Conservation (phyloP, 2,113 vertebrate species). For the Bagarius yarrelli region DNA sequence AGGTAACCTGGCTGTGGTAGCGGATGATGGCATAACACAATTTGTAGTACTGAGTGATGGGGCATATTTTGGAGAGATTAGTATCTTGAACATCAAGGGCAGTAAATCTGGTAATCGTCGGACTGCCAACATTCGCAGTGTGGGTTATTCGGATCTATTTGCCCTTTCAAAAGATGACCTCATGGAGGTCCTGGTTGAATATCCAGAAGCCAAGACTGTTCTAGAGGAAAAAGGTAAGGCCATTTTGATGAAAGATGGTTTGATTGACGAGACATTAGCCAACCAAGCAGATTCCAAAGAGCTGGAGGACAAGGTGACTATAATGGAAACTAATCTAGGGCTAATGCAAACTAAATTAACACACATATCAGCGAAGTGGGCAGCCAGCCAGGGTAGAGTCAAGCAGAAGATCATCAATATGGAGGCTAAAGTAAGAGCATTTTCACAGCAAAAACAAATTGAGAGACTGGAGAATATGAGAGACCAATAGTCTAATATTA, state of each 20-base stretch:
- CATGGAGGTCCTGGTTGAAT: conserved; percentile 85
- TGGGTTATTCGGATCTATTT: conserved; percentile 85
- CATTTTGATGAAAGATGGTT: conserved; percentile 84
- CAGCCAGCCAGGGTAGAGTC: conserved; percentile 76
- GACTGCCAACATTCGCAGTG: conserved; percentile 84
- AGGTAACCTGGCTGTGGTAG: conserved; percentile 82
- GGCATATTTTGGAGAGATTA: conserved; percentile 87
- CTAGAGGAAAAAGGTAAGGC: conserved; percentile 85
- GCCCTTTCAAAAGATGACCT: conserved; percentile 87
- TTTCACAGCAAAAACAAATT: conserved; percentile 56
- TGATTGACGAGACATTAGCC: conserved; percentile 79
- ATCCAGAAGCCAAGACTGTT: conserved; percentile 83
- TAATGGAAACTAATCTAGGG: conserved; percentile 76
- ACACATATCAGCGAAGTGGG: conserved; percentile 76
- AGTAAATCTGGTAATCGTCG: conserved; percentile 85
- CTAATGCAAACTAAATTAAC: conserved; percentile 77
- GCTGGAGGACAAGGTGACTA: conserved; percentile 79
- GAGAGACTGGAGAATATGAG: conserved; percentile 55
- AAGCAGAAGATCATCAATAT: conserved; percentile 84
- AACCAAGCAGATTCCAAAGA: conserved; percentile 77
- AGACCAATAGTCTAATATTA: conserved; percentile 48
- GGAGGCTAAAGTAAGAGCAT: conserved; percentile 73
- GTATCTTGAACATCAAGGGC: conserved; percentile 84
- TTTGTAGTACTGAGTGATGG: conserved; percentile 83
- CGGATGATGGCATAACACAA: conserved; percentile 82